Evolutionary conservation across 2,797 vertebrate species (phyloP).

Genomic region (Champsocephalus esox): DNA sequence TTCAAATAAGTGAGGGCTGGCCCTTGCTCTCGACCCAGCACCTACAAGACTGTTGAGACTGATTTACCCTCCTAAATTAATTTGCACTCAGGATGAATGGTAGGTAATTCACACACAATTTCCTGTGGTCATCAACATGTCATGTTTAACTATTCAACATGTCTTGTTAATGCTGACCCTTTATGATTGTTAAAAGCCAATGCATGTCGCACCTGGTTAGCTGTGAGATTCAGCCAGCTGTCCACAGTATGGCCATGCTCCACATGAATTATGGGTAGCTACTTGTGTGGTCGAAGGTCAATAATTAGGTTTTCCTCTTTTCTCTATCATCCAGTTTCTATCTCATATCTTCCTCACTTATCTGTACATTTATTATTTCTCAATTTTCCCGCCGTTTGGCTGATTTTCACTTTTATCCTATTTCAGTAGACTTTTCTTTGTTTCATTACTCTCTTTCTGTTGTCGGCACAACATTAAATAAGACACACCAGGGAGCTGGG

Average conservation of each 20-base stretch:
- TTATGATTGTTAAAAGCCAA: constrained; percentile 31
- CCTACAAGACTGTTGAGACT: too few relatives aligned
- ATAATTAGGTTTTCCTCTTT: constrained; percentile 8
- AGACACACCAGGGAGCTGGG: constrained; percentile 13
- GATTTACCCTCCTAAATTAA: not conserved
- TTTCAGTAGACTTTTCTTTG: constrained; percentile 10
- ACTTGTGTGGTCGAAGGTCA: constrained; percentile 25
- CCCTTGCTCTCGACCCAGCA: not conserved
- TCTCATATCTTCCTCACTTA: not conserved
- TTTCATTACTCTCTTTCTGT: constrained; percentile 11
- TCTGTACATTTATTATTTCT: constrained; percentile 3
- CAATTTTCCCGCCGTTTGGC: not conserved
- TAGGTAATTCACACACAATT: not conserved
- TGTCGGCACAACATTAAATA: constrained; percentile 20
- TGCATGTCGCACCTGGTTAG: constrained; percentile 41
- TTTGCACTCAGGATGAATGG: not conserved
- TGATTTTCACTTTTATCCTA: constrained; percentile 4
- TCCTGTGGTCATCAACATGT: constrained; percentile 6
- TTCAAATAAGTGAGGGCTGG: not conserved
- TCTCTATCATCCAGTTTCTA: constrained; percentile 1
- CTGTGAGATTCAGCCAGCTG: constrained; percentile 27
- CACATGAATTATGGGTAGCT: constrained; percentile 35
- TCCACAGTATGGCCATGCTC: constrained; percentile 10
- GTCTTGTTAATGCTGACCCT: constrained; percentile 22
- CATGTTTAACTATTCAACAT: constrained; percentile 23